Base-by-base conservation (phyloP, 2,888 invertebrate species). In the Cenopis cana region DNA sequence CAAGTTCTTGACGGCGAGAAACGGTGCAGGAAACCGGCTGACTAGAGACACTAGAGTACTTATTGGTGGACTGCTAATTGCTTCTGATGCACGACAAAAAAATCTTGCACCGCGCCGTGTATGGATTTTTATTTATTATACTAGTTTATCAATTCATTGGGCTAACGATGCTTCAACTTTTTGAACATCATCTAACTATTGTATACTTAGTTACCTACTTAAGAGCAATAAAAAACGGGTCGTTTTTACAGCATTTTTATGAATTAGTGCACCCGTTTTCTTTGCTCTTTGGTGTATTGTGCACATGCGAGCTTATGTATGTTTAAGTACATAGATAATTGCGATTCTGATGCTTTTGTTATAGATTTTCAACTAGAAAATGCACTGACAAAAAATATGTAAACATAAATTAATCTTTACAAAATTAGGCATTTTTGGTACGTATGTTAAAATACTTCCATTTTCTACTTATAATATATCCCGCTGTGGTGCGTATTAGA, bases 1-100 rank as follows among this genome's bases (percentile, higher is more conserved):
- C 62, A 64, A 18, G 38, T 64, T 9, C 0, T 20, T 1, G 52
- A 64, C 12, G 52, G 52, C 14, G 62, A 38, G n/a, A 38, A 64
- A 18, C 24, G 20, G 8, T 24, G 46, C 46, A 20, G 46, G n/a
- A 24, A 60, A 60, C 11, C 46, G 14, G 14, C 14, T 14, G 41
- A 12, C 5, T 14, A 41, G 41, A 41, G 18, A n/a, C n/a, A n/a
- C n/a, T n/a, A n/a, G n/a, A n/a, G n/a, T n/a, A n/a, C n/a, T n/a
- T n/a, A n/a, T n/a, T n/a, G n/a, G n/a, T n/a, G n/a, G n/a, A n/a
- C n/a, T n/a, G n/a, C n/a, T n/a, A n/a, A n/a, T n/a, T n/a, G n/a
- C n/a, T n/a, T n/a, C n/a, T n/a, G n/a, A n/a, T n/a, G n/a, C n/a
- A n/a, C n/a, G n/a, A n/a, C n/a, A n/a, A n/a, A n/a, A n/a, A n/a